These are phyloP conservation scores for Autographa pulchrina DNA, from an alignment of 2,888 invertebrate species.

Conservation along the genomic window DNA sequence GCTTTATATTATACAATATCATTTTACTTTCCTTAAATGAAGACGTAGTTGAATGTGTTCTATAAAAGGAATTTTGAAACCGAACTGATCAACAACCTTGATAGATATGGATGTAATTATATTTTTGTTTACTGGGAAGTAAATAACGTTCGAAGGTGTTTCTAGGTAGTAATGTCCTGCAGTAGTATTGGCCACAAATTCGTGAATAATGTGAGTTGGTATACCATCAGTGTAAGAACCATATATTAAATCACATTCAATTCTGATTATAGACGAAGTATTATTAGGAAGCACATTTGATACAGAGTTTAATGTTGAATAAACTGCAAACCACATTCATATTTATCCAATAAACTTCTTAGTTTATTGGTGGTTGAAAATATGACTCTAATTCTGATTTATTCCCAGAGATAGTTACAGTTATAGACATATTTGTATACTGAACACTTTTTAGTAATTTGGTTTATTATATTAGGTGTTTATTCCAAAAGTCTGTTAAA, in stretches of 20 bases:
- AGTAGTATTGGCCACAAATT: no score
- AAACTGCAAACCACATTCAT: slow-evolving; percentile 17
- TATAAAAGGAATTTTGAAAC: no score
- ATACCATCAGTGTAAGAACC: no score
- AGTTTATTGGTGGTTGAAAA: slow-evolving; percentile 23
- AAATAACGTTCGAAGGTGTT: slow-evolving; percentile 33
- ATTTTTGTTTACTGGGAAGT: slow-evolving; percentile 37
- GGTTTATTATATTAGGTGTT: no score
- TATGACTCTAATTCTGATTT: slow-evolving; percentile 31
- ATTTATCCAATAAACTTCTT: background rate
- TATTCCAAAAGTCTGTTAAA: no score
- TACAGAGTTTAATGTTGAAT: slow-evolving; percentile 16
- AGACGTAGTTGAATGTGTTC: no score
- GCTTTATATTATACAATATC: slow-evolving; percentile 5
- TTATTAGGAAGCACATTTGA: background rate
- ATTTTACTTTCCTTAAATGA: background rate
- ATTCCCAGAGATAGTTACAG: no score
- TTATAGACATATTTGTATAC: no score
- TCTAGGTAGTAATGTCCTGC: slow-evolving; percentile 14
- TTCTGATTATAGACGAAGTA: background rate
- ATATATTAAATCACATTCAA: no score
- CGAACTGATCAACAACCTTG: slow-evolving; percentile 1
- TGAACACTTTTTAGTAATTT: no score
- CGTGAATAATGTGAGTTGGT: no score
- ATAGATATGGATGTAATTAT: slow-evolving; percentile 25